Percentiles rank a stretch among this genome's conserved stretches.
Conservation (phyloP, 2,888 invertebrate species). For the Spodoptera littoralis region DNA sequence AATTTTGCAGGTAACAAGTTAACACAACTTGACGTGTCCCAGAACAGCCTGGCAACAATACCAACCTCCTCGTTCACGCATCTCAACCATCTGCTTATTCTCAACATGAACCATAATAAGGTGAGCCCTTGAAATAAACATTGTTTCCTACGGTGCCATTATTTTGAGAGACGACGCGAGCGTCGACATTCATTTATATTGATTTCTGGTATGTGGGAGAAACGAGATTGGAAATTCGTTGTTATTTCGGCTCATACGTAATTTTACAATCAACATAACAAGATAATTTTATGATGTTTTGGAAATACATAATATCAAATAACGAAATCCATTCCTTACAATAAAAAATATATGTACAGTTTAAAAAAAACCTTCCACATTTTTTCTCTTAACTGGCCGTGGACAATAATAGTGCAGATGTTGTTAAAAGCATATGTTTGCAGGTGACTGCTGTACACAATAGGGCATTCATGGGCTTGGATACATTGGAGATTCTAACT, state of each 20-base stretch:
- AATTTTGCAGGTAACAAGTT: conserved; percentile 92
- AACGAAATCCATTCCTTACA: too few species aligned
- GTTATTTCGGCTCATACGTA: too few species aligned
- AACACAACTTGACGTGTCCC: conserved; percentile 96
- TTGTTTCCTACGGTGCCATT: conserved; percentile 1
- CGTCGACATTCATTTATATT: background rate
- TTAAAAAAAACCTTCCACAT: too few species aligned
- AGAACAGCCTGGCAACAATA: conserved; percentile 94
- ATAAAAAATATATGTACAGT: too few species aligned
- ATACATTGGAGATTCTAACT: conserved; percentile 95
- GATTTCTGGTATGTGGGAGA: background rate
- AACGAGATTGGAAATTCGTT: too few species aligned
- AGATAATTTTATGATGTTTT: too few species aligned
- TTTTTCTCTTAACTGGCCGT: too few species aligned
- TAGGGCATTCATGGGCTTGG: conserved; percentile 95
- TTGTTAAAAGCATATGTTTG: conserved; percentile 38
- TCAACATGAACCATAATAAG: conserved; percentile 96
- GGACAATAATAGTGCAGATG: background rate
- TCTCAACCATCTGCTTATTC: conserved; percentile 94
- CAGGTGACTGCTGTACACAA: conserved; percentile 93
- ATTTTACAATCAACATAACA: too few species aligned
- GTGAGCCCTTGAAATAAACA: conserved; percentile 58
- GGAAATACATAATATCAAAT: too few species aligned
- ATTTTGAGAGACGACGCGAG: background rate
- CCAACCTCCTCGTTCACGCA: conserved; percentile 94